Percentiles rank a stretch among this genome's conserved stretches.
phyloP scores from a whole-genome alignment of 2,888 invertebrate species.

The Xanthorhoe spadicearia region DNA sequence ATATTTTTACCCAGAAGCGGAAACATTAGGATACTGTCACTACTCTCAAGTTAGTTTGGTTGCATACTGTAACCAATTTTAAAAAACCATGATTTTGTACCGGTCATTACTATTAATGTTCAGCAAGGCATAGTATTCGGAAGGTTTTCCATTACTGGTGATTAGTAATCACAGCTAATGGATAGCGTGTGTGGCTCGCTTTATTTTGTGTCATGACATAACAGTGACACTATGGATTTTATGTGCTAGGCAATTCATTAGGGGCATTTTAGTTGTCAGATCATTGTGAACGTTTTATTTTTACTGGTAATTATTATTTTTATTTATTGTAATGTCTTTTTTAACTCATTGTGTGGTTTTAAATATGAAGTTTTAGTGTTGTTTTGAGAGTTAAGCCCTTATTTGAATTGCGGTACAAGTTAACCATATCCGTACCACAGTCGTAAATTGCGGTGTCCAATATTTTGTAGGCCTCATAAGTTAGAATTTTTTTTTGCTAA shows the following conservation, averaged over 20 bases:
- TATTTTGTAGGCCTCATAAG: too few species aligned
- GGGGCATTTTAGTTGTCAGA: slow-evolving; percentile 18
- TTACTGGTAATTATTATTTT: slow-evolving; percentile 8
- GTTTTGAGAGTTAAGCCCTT: background rate
- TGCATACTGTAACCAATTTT: background rate
- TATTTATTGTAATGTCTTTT: background rate
- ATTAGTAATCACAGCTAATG: slow-evolving; percentile 70
- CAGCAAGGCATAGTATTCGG: slow-evolving; percentile 24
- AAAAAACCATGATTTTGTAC: background rate
- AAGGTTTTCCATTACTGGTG: slow-evolving; percentile 57
- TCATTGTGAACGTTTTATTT: slow-evolving; percentile 15
- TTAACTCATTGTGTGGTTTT: background rate
- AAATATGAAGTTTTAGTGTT: background rate
- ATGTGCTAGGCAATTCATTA: slow-evolving; percentile 41
- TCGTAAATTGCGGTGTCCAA: too few species aligned
- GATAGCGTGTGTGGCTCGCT: slow-evolving; percentile 51
- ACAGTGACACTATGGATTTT: slow-evolving; percentile 37
- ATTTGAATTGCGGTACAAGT: background rate
- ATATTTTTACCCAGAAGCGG: background rate
- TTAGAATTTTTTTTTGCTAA: too few species aligned
- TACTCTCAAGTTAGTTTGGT: background rate
- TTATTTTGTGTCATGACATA: slow-evolving; percentile 55
- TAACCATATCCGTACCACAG: background rate
- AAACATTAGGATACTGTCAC: background rate
- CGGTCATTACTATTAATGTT: slow-evolving; percentile 15